Evolutionary conservation across 2,888 invertebrate genomes (phyloP), one percentile per base, ranked within the genome.

Genomic region (Agapostemon virescens): DNA sequence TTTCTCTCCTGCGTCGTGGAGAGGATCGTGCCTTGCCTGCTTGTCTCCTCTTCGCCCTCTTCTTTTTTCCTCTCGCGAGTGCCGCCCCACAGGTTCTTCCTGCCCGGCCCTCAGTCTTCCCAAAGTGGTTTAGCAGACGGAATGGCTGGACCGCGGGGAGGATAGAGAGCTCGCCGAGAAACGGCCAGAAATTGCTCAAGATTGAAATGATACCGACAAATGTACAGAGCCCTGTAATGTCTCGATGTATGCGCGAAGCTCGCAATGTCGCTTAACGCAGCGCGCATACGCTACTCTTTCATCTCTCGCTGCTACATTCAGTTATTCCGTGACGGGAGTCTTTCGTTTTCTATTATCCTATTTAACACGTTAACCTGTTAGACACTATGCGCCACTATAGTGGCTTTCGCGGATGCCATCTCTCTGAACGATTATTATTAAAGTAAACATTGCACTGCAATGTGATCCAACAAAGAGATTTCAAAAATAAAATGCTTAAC

Each of bases 1-100:
- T 81, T 84, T 84, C 66, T 71, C 74, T 82, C 45, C 20, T 69
- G 13, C 36, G 67, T 58, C n/a, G 52, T 76, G n/a, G 26, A 58
- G 72, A 66, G 58, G 74, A 67, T 33, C 67, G 61, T 68, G 49
- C 33, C 40, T 33, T 17, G 20, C 9, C 17, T 23, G 52, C 26
- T 30, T 52, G 20, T 42, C 49, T 45, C 36, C 49, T 17, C 68
- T n/a, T 20, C 36, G 17, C 23, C 13, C 49, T 20, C 42, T 63
- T 63, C 58, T 49, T 68, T 63, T 30, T 15, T 68, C 36, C 36
- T 23, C 64, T 17, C 36, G 45, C 33, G 45, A n/a, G 36, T 2
- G 11, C n/a, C 36, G 63, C 63, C 36, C 36, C 63, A 63, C 20
- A 36, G 33, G 63, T 63, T 63, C 63, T 63, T 63, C 36, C 63